These are phyloP conservation scores for Clupea harengus DNA, from an alignment of 2,113 vertebrate genomes.

Conservation along the genomic window DNA sequence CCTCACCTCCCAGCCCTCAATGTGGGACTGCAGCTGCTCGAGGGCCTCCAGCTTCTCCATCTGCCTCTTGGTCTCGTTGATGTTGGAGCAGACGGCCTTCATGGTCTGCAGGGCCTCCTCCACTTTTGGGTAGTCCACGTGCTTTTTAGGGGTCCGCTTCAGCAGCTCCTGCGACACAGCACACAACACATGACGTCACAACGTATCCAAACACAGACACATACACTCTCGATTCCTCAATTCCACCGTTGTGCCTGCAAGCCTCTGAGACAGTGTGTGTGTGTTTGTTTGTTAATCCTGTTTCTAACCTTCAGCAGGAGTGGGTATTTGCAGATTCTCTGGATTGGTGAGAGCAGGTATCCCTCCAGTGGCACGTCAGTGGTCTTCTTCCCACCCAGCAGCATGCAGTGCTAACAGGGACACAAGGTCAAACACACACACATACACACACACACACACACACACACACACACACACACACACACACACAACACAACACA, in stretches of 20 bases:
- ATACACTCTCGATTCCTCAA: neutral
- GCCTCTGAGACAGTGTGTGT: neutral
- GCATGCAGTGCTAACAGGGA: conserved; percentile 86
- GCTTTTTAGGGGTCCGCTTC: conserved; percentile 93
- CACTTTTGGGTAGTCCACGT: conserved; percentile 87
- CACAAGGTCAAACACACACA: conserved; percentile 23
- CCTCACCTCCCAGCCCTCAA: conserved; percentile 98
- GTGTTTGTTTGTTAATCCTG: neutral
- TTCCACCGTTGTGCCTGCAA: neutral
- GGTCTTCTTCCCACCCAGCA: conserved; percentile 94
- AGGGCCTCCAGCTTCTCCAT: conserved; percentile 98
- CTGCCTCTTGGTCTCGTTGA: conserved; percentile 98
- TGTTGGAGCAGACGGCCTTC: conserved; percentile 97
- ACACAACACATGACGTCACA: neutral
- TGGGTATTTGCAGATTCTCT: conserved; percentile 99
- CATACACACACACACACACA: neutral
- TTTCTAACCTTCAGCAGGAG: conserved; percentile 90
- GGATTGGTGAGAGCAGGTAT: conserved; percentile 93
- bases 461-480: neutral
- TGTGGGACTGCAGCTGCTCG: conserved; percentile 96
- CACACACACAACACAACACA: neutral
- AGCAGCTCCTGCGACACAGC: conserved; percentile 79
- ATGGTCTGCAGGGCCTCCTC: conserved; percentile 93
- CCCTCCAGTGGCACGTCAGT: conserved; percentile 96
- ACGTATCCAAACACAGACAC: neutral